phyloP scores from a whole-genome alignment of 2,113 vertebrate genomes.

The Platichthys stellatus region DNA sequence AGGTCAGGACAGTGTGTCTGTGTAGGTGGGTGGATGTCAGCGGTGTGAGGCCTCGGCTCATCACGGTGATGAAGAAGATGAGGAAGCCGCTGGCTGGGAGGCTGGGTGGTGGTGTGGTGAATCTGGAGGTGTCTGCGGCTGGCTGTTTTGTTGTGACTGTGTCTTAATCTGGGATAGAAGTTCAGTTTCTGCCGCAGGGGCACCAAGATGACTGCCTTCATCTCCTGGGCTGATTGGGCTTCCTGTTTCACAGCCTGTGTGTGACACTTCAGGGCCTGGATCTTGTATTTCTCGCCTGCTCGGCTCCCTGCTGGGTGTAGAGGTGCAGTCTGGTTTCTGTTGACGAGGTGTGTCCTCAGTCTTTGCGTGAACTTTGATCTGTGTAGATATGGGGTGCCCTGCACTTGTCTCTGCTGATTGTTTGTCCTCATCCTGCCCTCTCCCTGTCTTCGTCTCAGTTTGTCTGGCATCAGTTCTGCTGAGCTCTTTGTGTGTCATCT shows the following conservation, averaged over 20 bases:
- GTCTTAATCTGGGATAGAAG: slow-evolving; percentile 2
- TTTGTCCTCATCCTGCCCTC: slow-evolving; percentile 24
- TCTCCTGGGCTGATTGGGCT: background rate
- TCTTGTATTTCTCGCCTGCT: slow-evolving; percentile 22
- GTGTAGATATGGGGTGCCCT: slow-evolving; percentile 8
- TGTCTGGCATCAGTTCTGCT: slow-evolving; percentile 16
- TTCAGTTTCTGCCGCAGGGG: slow-evolving; percentile 10
- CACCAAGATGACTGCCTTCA: background rate
- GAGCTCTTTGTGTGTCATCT: slow-evolving; percentile 11
- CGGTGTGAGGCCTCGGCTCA: background rate
- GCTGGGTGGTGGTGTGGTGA: slow-evolving; percentile 5
- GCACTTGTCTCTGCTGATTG: slow-evolving; percentile 14
- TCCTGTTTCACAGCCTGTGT: slow-evolving; percentile 5
- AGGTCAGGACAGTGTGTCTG: slow-evolving; percentile 4
- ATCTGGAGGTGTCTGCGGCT: slow-evolving; percentile 1
- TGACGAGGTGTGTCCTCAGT: slow-evolving; percentile 19
- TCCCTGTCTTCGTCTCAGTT: slow-evolving; percentile 1
- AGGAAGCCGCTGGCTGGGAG: background rate
- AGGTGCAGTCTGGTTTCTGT: slow-evolving; percentile 29
- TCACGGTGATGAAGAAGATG: slow-evolving; percentile 11
- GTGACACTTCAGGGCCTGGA: slow-evolving; percentile 4
- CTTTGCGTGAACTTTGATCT: slow-evolving; percentile 8
- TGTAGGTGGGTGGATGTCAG: background rate
- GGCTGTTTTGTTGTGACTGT: slow-evolving; percentile 11
- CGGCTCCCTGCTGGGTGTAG: slow-evolving; percentile 3